Evolutionary conservation across 2,797 vertebrate genomes (phyloP).

Genomic region (Anguilla marmorata): DNA sequence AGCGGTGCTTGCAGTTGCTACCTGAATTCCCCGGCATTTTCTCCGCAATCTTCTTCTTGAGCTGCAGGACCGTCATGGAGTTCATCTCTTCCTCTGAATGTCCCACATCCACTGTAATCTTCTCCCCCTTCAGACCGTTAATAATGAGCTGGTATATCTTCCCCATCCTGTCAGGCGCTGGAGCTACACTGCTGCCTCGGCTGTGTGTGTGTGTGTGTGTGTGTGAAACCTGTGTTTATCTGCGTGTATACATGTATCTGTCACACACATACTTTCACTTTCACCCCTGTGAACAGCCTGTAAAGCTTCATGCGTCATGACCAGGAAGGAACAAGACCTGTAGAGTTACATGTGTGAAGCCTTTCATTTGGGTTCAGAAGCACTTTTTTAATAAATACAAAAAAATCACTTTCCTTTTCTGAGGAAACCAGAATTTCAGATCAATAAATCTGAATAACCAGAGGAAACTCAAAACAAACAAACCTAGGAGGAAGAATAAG

Average conservation of each 20-base stretch:
- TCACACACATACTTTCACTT: not conserved
- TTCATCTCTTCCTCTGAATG: conserved; percentile 59
- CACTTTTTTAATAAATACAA: not conserved
- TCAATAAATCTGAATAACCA: no score
- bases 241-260: not conserved
- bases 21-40: conserved; percentile 54
- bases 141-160: conserved; percentile 63
- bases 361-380: not conserved
- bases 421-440: not conserved
- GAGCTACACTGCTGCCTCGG: no score
- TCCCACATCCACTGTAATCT: conserved; percentile 54
- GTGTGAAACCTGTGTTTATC: not conserved
- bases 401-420: not conserved
- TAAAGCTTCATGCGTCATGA: not conserved
- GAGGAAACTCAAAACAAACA: no score
- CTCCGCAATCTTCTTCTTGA: conserved; percentile 58
- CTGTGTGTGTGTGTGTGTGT: not conserved
- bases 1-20: conserved; percentile 28
- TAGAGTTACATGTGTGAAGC: not conserved
- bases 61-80: conserved; percentile 51
- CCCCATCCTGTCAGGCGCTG: conserved; percentile 53
- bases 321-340: not conserved
- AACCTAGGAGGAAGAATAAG: no score
- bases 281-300: not conserved
- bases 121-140: conserved; percentile 56